Evolutionary conservation across 2,888 invertebrate species (phyloP), one percentile per base, ranked within the genome.

Genomic region (Nymphalis c-album): DNA sequence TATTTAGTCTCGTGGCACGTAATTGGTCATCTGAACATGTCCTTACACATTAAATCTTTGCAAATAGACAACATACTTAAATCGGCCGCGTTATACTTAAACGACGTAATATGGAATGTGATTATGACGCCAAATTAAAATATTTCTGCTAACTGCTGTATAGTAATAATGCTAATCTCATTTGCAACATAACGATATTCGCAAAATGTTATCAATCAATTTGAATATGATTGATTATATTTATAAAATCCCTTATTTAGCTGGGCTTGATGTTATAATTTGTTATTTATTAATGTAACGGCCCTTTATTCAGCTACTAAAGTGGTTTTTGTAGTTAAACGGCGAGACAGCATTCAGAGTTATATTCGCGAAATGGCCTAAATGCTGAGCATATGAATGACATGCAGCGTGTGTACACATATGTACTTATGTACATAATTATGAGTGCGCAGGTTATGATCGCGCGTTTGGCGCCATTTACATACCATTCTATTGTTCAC

Each of bases 401-500:
- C 53, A 71, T 64, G 64, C 59, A 60, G 31, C 18, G 57, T n/a
- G 46, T 20, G 61, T n/a, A 47, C 22, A 31, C 50, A 61, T 26
- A 53, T 6, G 46, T 46, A n/a, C 18, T 17, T 20, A 48, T 26
- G 58, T 18, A 46, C 50, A 57, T 70, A 67, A 53, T 53, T 71
- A 80, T 82, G 83, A 84, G 84, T 86, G 86, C 84, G 81, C 80
- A 73, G 84, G 83, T 85, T 88, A 86, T 87, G 86, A 88, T 86
- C 80, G 76, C 79, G 79, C 80, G 82, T 79, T 86, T 83, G 88
- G 88, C 90, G 91, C 88, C 89, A 85, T 85, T 86, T 85, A 80
- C 86, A 85, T 84, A 79, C 82, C 79, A 84, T 86, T 88, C 88
- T 86, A 91, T 91, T 91, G 90, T 91, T 90, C 88, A 89, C 85